Evolutionary conservation across 2,888 invertebrate genomes (phyloP), one percentile per base, ranked within the genome.

Genomic region (Microctonus brassicae): DNA sequence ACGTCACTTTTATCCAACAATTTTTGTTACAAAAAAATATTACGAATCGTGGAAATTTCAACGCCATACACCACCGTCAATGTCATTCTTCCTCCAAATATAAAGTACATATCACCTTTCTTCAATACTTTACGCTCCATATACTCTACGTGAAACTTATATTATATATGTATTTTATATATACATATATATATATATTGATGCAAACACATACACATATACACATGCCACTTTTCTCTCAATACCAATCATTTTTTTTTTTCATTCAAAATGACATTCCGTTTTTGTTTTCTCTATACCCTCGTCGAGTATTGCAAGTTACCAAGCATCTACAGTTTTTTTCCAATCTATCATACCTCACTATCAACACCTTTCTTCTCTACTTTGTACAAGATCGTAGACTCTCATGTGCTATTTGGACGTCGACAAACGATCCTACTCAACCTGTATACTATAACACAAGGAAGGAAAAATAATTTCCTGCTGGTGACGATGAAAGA

Each of bases 31-130:
- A 53, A 36, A 33, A 63, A 70, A 78, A 82, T n/a, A 83, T 82
- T 82, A 82, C 62, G 79, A 80, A 82, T 82, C 80, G 81, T 78
- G 72, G 69, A 76, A 74, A 72, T 78, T 81, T 79, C 79, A 77
- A 72, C 76, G 70, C 68, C 73, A 75, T 66, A 53, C 72, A 75
- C 64, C 73, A 73, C 70, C 70, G 72, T 69, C 70, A 69, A 69
- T 73, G 74, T 74, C 77, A 72, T 73, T 76, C 71, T 73, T 63
- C 60, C 53, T 67, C 69, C 64, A 33, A 60, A 39, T 62, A 47
- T 36, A 22, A 36, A n/a, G 26, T 33, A 42, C 26, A 10, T 26
- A 13, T 52, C 55, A n/a, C 34, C 47, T 26, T 33, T 52, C 57
- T 65, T 69, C 61, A 22, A 58, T 33, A 66, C 58, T 60, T 55